These are phyloP conservation scores for Perizoma affinitatum DNA, from an alignment of 2,888 invertebrate species.

Conservation along the genomic window DNA sequence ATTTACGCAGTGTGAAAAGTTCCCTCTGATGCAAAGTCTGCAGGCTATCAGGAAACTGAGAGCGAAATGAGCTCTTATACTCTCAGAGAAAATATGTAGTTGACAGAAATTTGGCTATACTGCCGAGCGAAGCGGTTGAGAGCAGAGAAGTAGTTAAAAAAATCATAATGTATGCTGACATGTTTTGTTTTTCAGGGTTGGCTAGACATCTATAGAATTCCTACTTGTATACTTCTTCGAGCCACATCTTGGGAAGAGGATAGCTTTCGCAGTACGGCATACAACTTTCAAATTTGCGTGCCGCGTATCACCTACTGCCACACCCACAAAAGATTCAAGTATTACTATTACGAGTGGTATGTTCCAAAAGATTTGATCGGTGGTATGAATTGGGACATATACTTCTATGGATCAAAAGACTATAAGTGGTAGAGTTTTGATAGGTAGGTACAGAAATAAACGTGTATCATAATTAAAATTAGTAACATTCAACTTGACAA, in stretches of 20 bases:
- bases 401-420: slow-evolving; percentile 53
- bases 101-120: too few species aligned
- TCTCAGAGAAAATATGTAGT: too few species aligned
- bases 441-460: not conserved
- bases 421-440: slow-evolving; percentile 36
- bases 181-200: slow-evolving; percentile 58
- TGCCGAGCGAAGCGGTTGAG: too few species aligned
- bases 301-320: slow-evolving; percentile 57
- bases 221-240: slow-evolving; percentile 60
- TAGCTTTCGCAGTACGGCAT: slow-evolving; percentile 52
- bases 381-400: slow-evolving; percentile 55
- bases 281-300: slow-evolving; percentile 63
- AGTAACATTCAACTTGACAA: too few species aligned
- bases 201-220: slow-evolving; percentile 57
- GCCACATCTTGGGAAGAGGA: slow-evolving; percentile 48
- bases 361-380: slow-evolving; percentile 45
- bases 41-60: too few species aligned
- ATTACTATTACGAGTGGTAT: slow-evolving; percentile 64
- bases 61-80: too few species aligned
- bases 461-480: not conserved
- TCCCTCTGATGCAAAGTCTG: too few species aligned
- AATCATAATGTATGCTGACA: not conserved
- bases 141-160: too few species aligned
- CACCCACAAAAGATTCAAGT: slow-evolving; percentile 47
- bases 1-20: too few species aligned